Evolutionary conservation across 2,797 vertebrate species (phyloP), one percentile per base, ranked within the genome.

Genomic region (Enteromius trimaculatus): DNA sequence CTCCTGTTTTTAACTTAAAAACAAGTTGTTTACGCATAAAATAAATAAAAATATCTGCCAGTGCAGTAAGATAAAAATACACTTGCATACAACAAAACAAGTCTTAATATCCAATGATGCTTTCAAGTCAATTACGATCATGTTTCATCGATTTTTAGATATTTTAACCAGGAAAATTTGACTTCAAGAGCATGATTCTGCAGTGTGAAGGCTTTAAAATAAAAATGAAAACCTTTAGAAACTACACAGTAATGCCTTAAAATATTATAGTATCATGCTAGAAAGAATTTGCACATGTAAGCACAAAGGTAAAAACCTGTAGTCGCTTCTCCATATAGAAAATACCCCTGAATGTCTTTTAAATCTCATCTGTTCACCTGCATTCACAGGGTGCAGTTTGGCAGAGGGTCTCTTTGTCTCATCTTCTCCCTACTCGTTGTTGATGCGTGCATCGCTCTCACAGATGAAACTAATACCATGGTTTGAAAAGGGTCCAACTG

Each of bases 401-500:
- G 42, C 69, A 84, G 79, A 84, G 82, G 37, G 60, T 71, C 66
- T 87, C 88, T 88, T 86, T 89, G 88, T 88, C 82, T 87, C 74
- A 47, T 86, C 69, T 74, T 72, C 82, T 79, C 79, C 34, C 58
- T 77, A 77, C 76, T 79, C 68, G 65, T 77, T 72, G 86, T 82
- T 55, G 86, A 86, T 83, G 78, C 84, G 76, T 79, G 81, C 84
- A 72, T 66, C 47, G 82, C 84, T 86, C 81, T 88, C 77, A 72
- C 85, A 87, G 81, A 86, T 71, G 85, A 89, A 89, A 87, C 87
- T 86, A 88, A 90, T 88, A 84, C 87, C 80, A 37, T 74, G 62
- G 47, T 84, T 89, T 89, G 89, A 91, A 89, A 88, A 65, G 77
- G 75, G 86, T 88, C 89, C 90, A 90, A 88, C 79, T 75, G 76